Conservation (phyloP, 2,113 vertebrate species). For the Cryptoleucopteryx plumbea region DNA sequence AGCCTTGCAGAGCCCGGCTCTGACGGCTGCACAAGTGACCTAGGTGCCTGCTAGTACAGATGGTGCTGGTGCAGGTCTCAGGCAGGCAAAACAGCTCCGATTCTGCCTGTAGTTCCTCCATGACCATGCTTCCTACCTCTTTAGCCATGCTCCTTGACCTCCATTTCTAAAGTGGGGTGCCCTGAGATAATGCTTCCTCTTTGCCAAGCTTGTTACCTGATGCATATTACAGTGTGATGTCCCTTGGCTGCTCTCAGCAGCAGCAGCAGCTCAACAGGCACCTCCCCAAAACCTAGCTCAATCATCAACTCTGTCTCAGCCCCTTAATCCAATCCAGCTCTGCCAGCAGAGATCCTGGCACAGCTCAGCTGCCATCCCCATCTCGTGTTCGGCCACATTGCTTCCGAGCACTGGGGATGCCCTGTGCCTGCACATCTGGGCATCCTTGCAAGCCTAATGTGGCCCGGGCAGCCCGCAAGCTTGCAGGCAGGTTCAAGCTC, state of each 20-base stretch:
- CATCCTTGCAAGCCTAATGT: not conserved
- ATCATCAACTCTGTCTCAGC: not conserved
- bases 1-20: not conserved
- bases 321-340: not conserved
- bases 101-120: not conserved
- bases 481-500: not conserved
- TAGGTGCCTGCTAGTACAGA: not conserved
- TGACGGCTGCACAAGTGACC: not conserved
- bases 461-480: not conserved
- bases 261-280: not conserved
- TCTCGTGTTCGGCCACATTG: rapidly evolving
- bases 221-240: rapidly evolving
- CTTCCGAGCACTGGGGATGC: not conserved
- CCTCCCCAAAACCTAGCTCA: not conserved
- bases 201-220: not conserved
- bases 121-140: not conserved
- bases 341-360: not conserved
- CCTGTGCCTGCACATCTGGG: too few relatives aligned
- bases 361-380: not conserved
- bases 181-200: not conserved
- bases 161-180: not conserved
- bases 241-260: not conserved
- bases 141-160: not conserved
- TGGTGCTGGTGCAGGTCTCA: not conserved
- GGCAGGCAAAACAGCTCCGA: not conserved